A percentile compares a stretch with the other conserved stretches of the same genome.
Conservation (phyloP, 2,888 invertebrate genomes). For the Axea sp. region DNA sequence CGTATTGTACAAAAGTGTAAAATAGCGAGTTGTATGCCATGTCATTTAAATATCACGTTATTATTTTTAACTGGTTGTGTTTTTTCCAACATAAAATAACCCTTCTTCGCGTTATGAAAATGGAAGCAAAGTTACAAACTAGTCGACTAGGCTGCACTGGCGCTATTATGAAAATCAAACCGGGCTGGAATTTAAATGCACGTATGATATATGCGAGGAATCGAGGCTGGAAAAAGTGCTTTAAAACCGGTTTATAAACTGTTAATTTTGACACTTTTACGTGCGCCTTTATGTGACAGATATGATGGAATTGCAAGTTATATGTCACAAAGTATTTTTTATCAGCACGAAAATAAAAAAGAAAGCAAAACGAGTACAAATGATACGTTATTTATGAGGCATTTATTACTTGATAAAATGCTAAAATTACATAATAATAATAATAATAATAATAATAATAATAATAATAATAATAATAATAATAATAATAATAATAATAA, state of each 20-base stretch:
- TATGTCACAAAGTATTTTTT: constrained; percentile 33
- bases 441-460: too few species aligned
- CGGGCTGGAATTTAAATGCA: constrained; percentile 34
- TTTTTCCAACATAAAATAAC: too few species aligned
- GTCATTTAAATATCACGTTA: too few species aligned
- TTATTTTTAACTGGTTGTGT: too few species aligned
- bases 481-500: too few species aligned
- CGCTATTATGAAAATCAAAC: constrained; percentile 46
- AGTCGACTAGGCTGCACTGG: constrained; percentile 15
- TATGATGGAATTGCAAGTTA: constrained; percentile 39
- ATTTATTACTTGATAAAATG: too few species aligned
- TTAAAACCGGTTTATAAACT: constrained; percentile 55
- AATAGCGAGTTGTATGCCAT: too few species aligned
- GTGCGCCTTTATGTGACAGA: constrained; percentile 50
- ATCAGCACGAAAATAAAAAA: constrained; percentile 1
- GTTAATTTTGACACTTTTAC: constrained; percentile 59
- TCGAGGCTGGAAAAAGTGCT: constrained; percentile 49
- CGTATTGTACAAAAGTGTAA: too few species aligned
- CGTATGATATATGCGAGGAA: constrained; percentile 42
- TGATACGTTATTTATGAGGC: not conserved
- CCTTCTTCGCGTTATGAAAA: too few species aligned
- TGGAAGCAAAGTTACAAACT: too few species aligned
- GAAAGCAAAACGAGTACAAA: constrained; percentile 4
- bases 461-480: too few species aligned
- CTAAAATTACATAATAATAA: too few species aligned